Percentiles rank a stretch among this genome's conserved stretches.
phyloP scores from a whole-genome alignment of 2,888 invertebrate species.

The Masnerella sp. region DNA sequence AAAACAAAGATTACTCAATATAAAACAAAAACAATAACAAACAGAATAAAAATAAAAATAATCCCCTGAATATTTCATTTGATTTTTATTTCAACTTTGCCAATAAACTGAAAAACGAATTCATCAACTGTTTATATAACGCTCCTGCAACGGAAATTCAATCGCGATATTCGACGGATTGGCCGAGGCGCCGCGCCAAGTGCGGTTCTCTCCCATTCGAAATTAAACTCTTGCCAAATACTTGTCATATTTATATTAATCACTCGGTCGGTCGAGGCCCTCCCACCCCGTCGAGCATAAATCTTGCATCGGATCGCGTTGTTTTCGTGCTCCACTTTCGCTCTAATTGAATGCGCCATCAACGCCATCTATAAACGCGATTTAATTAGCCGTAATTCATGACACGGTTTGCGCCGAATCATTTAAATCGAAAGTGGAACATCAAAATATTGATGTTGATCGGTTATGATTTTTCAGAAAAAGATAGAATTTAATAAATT shows the following conservation, averaged over 20 bases:
- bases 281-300: slow-evolving; percentile 5
- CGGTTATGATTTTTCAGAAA: no score
- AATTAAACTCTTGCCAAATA: slow-evolving; percentile 56
- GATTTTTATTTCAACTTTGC: no score
- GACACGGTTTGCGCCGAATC: background rate
- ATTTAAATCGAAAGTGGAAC: background rate
- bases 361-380: slow-evolving; percentile 19
- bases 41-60: no score
- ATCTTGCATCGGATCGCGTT: slow-evolving; percentile 35
- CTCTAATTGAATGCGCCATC: slow-evolving; percentile 34
- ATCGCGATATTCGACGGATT: slow-evolving; percentile 9
- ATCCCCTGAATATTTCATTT: no score
- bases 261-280: slow-evolving; percentile 11
- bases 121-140: slow-evolving; percentile 5
- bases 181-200: slow-evolving; percentile 36
- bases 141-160: slow-evolving; percentile 1
- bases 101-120: slow-evolving; percentile 4
- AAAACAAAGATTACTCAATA: no score
- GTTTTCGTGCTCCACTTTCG: slow-evolving; percentile 57
- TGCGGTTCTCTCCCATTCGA: slow-evolving; percentile 37
- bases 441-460: no score
- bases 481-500: no score
- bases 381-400: slow-evolving; percentile 29
- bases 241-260: slow-evolving; percentile 59
- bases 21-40: no score